These are phyloP conservation scores for Hypothenemus hampei DNA, from an alignment of 1,140 invertebrate genomes.

Conservation along the genomic window DNA sequence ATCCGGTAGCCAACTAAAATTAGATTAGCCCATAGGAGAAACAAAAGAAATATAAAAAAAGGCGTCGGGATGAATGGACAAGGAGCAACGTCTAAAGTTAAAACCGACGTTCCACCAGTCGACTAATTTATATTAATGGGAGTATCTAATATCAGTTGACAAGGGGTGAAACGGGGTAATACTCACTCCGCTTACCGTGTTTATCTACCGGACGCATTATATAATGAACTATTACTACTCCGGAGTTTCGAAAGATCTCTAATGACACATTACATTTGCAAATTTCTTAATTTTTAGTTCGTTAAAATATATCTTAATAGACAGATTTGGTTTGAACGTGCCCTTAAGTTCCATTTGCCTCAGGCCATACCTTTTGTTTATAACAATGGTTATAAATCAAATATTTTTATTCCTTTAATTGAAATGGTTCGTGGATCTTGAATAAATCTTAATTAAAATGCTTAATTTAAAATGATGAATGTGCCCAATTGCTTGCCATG, in stretches of 20 bases:
- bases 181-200: conserved; percentile 20
- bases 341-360: no score
- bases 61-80: conserved; percentile 20
- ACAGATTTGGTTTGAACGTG: no score
- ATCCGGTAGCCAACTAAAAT: conserved; percentile 25
- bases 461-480: conserved; percentile 29
- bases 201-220: conserved; percentile 38
- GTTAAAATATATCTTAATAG: no score
- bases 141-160: conserved; percentile 38
- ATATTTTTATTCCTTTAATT: conserved; percentile 26
- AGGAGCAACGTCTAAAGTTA: conserved; percentile 23
- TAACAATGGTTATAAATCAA: conserved; percentile 20
- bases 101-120: conserved; percentile 17
- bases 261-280: conserved; percentile 3
- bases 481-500: no score
- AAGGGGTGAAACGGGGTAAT: conserved; percentile 31
- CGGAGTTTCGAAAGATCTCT: conserved; percentile 7
- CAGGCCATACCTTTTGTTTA: no score
- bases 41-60: conserved; percentile 28
- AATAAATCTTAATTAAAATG: conserved; percentile 29
- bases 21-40: conserved; percentile 28
- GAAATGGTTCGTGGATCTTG: conserved; percentile 15
- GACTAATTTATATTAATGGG: conserved; percentile 41
- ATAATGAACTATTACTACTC: conserved; percentile 36
- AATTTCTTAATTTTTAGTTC: no score